Conservation (phyloP, 2,888 invertebrate genomes). For the Drosophila barbarae region DNA sequence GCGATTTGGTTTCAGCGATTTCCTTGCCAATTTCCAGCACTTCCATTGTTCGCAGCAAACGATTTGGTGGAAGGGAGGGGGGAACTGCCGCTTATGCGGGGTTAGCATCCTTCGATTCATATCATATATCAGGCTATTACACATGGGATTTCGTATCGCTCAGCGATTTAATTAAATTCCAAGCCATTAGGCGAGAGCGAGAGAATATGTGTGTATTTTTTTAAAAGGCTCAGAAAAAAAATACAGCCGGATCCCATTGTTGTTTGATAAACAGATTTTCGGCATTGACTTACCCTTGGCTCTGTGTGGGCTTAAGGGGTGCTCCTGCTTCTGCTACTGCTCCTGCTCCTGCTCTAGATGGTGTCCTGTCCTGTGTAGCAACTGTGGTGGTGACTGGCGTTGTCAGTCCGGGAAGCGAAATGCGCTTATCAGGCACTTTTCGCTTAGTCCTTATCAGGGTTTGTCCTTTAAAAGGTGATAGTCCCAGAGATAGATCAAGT, state of each 20-base stretch:
- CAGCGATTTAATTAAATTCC: conserved; percentile 65
- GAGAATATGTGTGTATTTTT: conserved; percentile 13
- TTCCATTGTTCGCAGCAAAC: conserved; percentile 9
- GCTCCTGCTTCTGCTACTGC: background rate
- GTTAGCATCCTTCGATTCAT: conserved; percentile 23
- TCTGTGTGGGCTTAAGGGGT: background rate
- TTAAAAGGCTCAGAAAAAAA: conserved; percentile 33
- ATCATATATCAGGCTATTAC: conserved; percentile 23
- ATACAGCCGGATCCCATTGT: conserved; percentile 18
- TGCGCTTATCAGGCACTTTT: conserved; percentile 36
- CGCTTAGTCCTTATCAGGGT: conserved; percentile 8
- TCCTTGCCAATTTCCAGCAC: background rate
- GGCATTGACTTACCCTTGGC: conserved; percentile 40
- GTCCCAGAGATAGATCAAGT: background rate
- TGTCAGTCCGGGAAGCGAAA: no score
- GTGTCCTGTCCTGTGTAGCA: conserved; percentile 4
- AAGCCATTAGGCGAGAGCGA: conserved; percentile 56
- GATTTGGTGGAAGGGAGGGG: background rate
- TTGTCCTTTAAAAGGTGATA: conserved; percentile 2
- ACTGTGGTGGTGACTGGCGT: conserved; percentile 19
- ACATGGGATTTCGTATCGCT: conserved; percentile 22
- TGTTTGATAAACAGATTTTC: conserved; percentile 53
- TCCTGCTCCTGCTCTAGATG: conserved; percentile 8
- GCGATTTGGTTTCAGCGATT: conserved; percentile 17
- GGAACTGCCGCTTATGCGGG: conserved; percentile 18